Conservation (phyloP, 2,888 invertebrate genomes). For the Terebella lapidaria region DNA sequence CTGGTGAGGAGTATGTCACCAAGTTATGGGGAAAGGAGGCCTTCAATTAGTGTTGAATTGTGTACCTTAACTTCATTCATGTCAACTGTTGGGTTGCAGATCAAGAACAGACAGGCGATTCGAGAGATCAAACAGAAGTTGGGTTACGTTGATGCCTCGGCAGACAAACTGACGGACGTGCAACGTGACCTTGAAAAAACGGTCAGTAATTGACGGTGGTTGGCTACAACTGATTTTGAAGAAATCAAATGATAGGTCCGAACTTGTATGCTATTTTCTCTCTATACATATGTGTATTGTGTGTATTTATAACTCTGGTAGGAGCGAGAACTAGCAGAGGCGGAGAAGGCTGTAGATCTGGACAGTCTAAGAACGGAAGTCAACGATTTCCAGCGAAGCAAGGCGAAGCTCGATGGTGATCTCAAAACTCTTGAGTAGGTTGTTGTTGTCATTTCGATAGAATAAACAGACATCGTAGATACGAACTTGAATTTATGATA, state of each 20-base stretch:
- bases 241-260: too few relatives aligned
- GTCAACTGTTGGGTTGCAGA: too few relatives aligned
- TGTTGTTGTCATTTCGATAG: too few relatives aligned
- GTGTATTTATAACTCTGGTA: constrained; percentile 12
- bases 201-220: too few relatives aligned
- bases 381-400: constrained; percentile 45
- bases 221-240: too few relatives aligned
- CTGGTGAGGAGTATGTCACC: too few relatives aligned
- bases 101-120: constrained; percentile 39
- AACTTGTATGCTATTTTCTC: too few relatives aligned
- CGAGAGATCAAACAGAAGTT: constrained; percentile 37
- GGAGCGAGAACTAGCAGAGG: constrained; percentile 38
- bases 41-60: too few relatives aligned
- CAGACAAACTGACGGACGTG: constrained; percentile 38
- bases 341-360: constrained; percentile 35
- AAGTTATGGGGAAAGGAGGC: too few relatives aligned
- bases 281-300: too few relatives aligned
- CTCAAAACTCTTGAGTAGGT: constrained; percentile 42
- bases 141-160: constrained; percentile 41
- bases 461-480: not conserved
- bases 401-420: constrained; percentile 31
- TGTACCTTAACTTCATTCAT: too few relatives aligned
- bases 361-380: constrained; percentile 48
- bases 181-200: constrained; percentile 37
- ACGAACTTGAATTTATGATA: not conserved